Percentiles rank a stretch among this genome's conserved stretches.
These are phyloP conservation scores for Mormyrops attenuatus DNA, from an alignment of 2,797 vertebrate genomes.

Conservation along the genomic window DNA sequence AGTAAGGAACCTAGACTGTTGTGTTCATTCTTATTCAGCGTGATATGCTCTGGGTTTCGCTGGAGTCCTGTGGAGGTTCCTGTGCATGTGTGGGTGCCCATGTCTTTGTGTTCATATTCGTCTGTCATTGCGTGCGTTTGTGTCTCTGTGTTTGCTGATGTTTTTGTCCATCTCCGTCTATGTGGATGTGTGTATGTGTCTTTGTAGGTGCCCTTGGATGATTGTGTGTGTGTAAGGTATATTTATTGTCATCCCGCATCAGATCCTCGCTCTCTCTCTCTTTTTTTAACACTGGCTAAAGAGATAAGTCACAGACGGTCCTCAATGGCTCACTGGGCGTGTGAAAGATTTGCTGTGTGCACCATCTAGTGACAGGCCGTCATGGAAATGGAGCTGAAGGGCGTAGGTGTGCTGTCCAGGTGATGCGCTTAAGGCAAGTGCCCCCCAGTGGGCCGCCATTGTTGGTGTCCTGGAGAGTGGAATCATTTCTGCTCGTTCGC, in stretches of 20 bases:
- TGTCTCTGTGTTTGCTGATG: background rate
- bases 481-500: background rate
- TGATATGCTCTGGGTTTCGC: background rate
- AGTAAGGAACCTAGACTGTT: background rate
- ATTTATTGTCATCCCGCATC: background rate
- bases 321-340: background rate
- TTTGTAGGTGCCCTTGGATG: background rate
- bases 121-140: background rate
- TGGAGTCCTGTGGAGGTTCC: background rate
- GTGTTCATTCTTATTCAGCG: background rate
- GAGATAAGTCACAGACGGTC: background rate
- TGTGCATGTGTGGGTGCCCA: background rate
- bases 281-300: background rate
- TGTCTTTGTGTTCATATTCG: background rate
- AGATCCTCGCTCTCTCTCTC: background rate
- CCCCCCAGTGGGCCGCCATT: slow-evolving; percentile 47
- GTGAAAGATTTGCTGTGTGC: background rate
- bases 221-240: background rate
- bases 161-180: background rate
- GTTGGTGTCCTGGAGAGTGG: slow-evolving; percentile 13
- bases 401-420: slow-evolving; percentile 41
- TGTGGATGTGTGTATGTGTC: background rate
- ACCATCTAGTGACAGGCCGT: background rate
- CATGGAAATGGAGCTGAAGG: background rate
- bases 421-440: slow-evolving; percentile 45